Evolutionary conservation across 2,888 invertebrate genomes (phyloP), one percentile per base, ranked within the genome.

Genomic region (Carpatolechia fugitivella): DNA sequence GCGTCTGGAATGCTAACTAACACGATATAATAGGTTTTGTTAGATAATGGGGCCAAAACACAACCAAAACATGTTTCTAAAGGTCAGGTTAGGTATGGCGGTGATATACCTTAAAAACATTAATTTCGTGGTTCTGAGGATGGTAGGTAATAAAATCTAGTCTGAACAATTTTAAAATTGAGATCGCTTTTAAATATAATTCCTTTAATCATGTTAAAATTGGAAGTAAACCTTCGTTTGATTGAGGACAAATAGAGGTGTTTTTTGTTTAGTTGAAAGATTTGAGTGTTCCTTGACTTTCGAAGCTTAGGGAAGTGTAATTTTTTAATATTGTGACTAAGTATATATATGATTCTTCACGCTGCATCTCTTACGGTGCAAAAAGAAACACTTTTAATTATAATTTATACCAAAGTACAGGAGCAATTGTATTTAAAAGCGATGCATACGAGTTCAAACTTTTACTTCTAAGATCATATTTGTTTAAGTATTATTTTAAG

Each of bases 131-230:
- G 78, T 79, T 78, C 69, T 68, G 69, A 64, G 74, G 72, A 72
- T 66, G 63, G 69, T 81, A 80, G 76, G 71, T 78, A 74, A 74
- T 75, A 74, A 66, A 81, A 78, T 88, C 88, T 88, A 88, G 88
- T 88, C 88, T 84, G 84, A 80, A 77, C 68, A 72, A 66, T 66
- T 56, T 33, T 54, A 6, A 46, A 38, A 46, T 64, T 24, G 56
- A 56, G 24, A 63, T 80, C 78, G 82, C 77, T 80, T 82, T 79
- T 76, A 72, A 68, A 72, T 68, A 57, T 69, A 74, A 70, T 70
- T 66, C 14, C 11, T 44, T 24, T 20, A 20, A 18, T 16, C 8
- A 18, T 10, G 14, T 20, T 41, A 5, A 29, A 46, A n/a, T 46
- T 11, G 24, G 29, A 20, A 6, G 3, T 46, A 46, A 20, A n/a